Evolutionary conservation across 2,888 invertebrate species (phyloP), one percentile per base, ranked within the genome.

Genomic region (Scaeva pyrastri): DNA sequence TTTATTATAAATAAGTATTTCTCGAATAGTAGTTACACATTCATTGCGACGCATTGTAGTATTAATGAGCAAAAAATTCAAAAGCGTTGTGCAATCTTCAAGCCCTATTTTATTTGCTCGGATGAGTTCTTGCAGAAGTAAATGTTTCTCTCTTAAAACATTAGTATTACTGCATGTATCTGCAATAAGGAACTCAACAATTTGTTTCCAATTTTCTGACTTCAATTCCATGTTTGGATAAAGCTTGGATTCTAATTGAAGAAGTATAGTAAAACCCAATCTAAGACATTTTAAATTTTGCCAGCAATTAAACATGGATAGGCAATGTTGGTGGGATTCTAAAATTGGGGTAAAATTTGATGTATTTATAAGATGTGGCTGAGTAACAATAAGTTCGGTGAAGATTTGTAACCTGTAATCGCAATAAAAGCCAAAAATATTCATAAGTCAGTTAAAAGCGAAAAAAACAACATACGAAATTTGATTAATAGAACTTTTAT

Each of bases 101-200:
- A 82, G 52, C n/a, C 73, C 77, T 0, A 91, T 23, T 80, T 91
- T 91, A 2, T 88, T 72, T 23, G 90, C 71, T 26, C 68, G 81
- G 12, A 92, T 89, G 8, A 91, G 76, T 2, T 82, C 64, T 39
- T 90, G 91, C 2, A 91, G 39, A 3, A 91, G 50, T 2, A 90
- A 19, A 64, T 91, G 92, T 48, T 92, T 91, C 52, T 91, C 91
- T 1, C 31, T 45, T 11, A 91, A 89, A n/a, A 90, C 86, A 21
- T 89, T 89, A 8, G 76, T 45, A 60, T 85, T 88, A n/a, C 88
- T 84, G 0, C 89, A 89, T 5, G 89, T 88, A 16, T 91, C 91
- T 0, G 89, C 74, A 79, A 91, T 88, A 11, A 92, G n/a, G 60
- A 89, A 87, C 16, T 89, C 88, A 0, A 88, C 89, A 31, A 91